Percentiles rank a stretch among this genome's conserved stretches.
Evolutionary conservation across 2,797 vertebrate species (phyloP).

Genomic region (Propithecus deckenii): DNA sequence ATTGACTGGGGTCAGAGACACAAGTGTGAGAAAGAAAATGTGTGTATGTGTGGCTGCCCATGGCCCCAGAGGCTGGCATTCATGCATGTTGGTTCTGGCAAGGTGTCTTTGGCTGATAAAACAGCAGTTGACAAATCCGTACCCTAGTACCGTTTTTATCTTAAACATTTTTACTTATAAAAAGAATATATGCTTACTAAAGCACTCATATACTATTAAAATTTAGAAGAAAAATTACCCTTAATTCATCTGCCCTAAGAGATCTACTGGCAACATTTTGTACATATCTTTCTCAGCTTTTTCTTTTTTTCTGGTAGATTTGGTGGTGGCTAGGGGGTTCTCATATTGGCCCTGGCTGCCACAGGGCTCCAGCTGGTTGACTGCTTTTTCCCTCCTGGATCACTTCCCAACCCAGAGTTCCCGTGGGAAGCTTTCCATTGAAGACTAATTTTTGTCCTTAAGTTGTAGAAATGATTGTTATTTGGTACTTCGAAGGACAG

Average conservation of each 20-base stretch:
- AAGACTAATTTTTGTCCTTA: not conserved
- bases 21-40: slow-evolving; percentile 7
- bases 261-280: not conserved
- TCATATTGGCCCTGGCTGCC: not conserved
- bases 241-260: not conserved
- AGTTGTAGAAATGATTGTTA: not conserved
- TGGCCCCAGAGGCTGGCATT: not conserved
- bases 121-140: not conserved
- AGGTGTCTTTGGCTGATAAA: slow-evolving; percentile 48
- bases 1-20: not conserved
- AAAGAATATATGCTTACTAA: not conserved
- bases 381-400: not conserved
- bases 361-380: not conserved
- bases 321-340: not conserved
- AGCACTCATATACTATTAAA: not conserved
- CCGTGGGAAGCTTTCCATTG: not conserved
- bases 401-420: not conserved
- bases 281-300: not conserved
- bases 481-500: not conserved
- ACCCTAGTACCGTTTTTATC: not conserved
- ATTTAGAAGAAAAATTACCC: not conserved
- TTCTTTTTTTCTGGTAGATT: not conserved
- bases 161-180: not conserved
- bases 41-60: not conserved
- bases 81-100: not conserved